Percentiles rank a stretch among this genome's conserved stretches.
These are phyloP conservation scores for Eriosoma lanigerum DNA, from an alignment of 1,140 invertebrate genomes.

Conservation along the genomic window DNA sequence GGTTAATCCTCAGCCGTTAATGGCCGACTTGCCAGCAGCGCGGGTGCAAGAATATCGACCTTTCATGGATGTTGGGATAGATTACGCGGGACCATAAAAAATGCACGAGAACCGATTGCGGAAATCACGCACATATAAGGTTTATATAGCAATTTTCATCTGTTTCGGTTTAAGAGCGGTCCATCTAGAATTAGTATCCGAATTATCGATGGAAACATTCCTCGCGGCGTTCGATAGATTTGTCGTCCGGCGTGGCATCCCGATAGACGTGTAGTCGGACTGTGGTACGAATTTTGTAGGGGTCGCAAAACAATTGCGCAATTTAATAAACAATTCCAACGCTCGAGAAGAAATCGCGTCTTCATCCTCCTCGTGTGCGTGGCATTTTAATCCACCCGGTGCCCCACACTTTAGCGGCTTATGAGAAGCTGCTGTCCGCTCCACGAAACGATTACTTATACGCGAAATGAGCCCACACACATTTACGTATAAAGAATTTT, in stretches of 20 bases:
- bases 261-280: not conserved
- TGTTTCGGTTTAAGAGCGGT: not conserved
- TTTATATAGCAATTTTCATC: not conserved
- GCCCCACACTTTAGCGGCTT: slow-evolving; percentile 57
- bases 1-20: slow-evolving; percentile 45
- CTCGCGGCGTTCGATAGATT: not conserved
- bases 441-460: slow-evolving; percentile 54
- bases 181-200: not conserved
- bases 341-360: too few species aligned
- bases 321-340: not conserved
- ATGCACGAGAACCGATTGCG: not conserved
- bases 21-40: not conserved
- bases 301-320: not conserved
- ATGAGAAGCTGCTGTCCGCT: slow-evolving; percentile 58
- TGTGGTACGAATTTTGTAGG: not conserved
- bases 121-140: not conserved
- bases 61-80: slow-evolving; percentile 53
- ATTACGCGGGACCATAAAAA: slow-evolving; percentile 52
- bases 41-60: slow-evolving; percentile 3
- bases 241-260: not conserved
- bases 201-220: not conserved
- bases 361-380: not conserved
- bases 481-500: slow-evolving; percentile 56
- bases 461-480: slow-evolving; percentile 54
- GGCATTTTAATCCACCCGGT: slow-evolving; percentile 56